Evolutionary conservation across 2,797 vertebrate species (phyloP).

Genomic region (Poeciliopsis turneri): DNA sequence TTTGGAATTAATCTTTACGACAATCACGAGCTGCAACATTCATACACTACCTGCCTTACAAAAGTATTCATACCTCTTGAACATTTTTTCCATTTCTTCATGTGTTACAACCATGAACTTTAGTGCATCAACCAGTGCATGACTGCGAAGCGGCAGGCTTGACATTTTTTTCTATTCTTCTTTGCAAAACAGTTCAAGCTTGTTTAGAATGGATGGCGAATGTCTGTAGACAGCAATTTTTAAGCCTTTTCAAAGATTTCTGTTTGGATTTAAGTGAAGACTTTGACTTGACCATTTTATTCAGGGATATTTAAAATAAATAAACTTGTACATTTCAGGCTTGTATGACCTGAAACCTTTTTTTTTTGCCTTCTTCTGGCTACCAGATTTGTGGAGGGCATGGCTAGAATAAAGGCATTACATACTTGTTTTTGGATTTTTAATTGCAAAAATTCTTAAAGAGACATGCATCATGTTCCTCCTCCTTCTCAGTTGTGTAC

Average conservation of each 20-base stretch:
- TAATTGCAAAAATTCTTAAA: too few species aligned
- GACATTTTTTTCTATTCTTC: not conserved
- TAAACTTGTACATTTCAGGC: not conserved
- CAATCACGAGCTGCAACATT: not conserved
- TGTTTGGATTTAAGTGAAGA: not conserved
- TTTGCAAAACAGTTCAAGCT: not conserved
- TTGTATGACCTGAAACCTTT: too few species aligned
- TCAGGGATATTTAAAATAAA: not conserved
- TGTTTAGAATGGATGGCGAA: not conserved
- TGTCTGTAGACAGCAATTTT: not conserved
- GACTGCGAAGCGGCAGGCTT: not conserved
- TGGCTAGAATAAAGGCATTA: too few species aligned
- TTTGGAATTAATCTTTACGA: conserved; percentile 1
- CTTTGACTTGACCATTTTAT: not conserved
- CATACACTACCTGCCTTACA: too few species aligned
- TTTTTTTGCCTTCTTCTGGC: too few species aligned
- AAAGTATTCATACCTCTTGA: not conserved
- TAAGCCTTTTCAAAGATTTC: not conserved
- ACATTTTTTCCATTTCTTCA: not conserved
- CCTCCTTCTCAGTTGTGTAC: not conserved
- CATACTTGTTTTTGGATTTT: too few species aligned
- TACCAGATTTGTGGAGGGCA: too few species aligned
- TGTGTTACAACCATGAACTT: not conserved
- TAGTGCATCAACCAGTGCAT: not conserved
- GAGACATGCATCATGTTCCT: too few species aligned